Evolutionary conservation across 1,140 invertebrate species (phyloP), one percentile per base, ranked within the genome.

Genomic region (Aphis gossypii): DNA sequence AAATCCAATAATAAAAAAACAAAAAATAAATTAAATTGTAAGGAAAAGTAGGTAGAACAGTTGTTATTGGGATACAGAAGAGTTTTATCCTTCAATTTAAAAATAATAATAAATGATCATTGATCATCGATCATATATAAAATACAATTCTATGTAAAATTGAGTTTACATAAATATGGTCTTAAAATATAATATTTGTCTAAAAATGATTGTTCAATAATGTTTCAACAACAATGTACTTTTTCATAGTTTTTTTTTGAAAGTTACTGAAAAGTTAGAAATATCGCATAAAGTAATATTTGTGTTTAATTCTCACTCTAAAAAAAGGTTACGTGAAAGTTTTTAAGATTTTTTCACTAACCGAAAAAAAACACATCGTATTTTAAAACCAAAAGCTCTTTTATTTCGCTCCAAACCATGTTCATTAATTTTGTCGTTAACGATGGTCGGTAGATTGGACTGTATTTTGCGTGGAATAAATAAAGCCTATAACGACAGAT

Each of bases 391-490:
- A n/a, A 76, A 76, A 76, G 30, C 60, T 35, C 14, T 18, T 6
- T n/a, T 76, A 76, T 5, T 76, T 5, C n/a, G 30, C 60, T 68
- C 60, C 30, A n/a, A 68, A 68, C 60, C 60, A 23, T 11, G 41
- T 41, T 84, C 83, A 84, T 84, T 84, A 84, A 44, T 84, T 84
- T 84, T 25, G 83, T 23, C 21, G 83, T 41, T 84, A 84, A 84
- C 41, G 38, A 41, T 11, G 38, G 83, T 84, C 23, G 83, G 83
- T 84, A 38, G 83, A 25, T 44, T 41, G 38, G 23, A 84, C 83
- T 38, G 38, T 14, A 44, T 25, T 25, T 84, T 84, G 82, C 11
- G 23, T 2, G 35, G 21, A 84, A 84, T 84, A 84, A 84, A 84
- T 30, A 38, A 84, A 41, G 41, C 83, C 9, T 44, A 41, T 41